phyloP scores from a whole-genome alignment of 2,113 vertebrate species.

The Chionomys nivalis region DNA sequence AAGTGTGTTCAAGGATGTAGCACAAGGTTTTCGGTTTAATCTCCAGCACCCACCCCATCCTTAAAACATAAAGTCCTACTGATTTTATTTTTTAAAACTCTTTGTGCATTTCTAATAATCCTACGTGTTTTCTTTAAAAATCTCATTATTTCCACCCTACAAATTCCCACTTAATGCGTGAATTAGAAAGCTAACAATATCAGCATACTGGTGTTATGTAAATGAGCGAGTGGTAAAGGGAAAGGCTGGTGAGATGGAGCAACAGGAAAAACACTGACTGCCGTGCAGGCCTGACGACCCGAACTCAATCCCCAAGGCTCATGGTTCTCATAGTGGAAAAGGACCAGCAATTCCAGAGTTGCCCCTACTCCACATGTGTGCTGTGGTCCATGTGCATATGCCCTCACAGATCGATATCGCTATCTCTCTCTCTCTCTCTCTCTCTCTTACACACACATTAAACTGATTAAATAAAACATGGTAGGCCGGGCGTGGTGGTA shows the following conservation, averaged over 20 bases:
- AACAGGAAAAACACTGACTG: no score
- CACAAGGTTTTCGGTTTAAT: neutral
- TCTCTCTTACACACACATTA: neutral
- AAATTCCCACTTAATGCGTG: slow-evolving; percentile 18
- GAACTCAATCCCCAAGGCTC: no score
- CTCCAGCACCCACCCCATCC: neutral
- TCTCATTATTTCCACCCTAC: neutral
- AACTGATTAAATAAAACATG: neutral
- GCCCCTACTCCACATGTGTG: no score
- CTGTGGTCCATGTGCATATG: neutral
- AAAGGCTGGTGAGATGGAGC: neutral
- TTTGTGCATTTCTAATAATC: neutral
- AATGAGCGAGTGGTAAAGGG: neutral
- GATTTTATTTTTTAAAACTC: neutral
- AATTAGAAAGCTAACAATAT: slow-evolving; percentile 35
- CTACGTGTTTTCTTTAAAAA: slow-evolving; percentile 41
- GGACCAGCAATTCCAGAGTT: neutral
- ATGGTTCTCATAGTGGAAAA: neutral
- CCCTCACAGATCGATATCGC: neutral
- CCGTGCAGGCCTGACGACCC: neutral
- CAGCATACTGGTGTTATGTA: slow-evolving; percentile 21
- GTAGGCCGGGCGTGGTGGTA: neutral
- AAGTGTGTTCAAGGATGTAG: neutral
- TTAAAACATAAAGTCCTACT: neutral
- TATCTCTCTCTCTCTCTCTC: neutral